Evolutionary conservation across 2,113 vertebrate species (phyloP), one percentile per base, ranked within the genome.

Genomic region (Oncorhynchus clarkii): DNA sequence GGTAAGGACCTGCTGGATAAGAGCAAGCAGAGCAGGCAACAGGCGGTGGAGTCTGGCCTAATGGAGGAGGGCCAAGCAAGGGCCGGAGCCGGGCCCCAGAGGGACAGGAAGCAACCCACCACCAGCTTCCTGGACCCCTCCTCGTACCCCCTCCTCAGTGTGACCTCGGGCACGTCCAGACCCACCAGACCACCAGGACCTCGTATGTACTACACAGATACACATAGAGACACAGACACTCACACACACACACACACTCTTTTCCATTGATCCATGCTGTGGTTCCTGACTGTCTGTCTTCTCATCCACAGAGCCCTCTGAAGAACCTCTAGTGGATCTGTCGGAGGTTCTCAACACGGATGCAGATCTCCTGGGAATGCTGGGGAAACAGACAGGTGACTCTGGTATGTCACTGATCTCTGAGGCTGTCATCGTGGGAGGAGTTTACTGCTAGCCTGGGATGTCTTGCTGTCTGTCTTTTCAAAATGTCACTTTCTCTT

Each of bases 351-450:
- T 99, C 87, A 99, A 95, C 88, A 96, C 94, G 77, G 97, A 98
- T 62, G 96, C 97, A 87, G 97, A 99, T 91, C 96, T 99, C 90
- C 95, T 99, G 91, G 97, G 97, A 88, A 97, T 99, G 84, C 95
- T 99, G 89, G 95, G 95, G 86, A 98, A 98, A 87, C 94, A 96
- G 88, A 93, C 93, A 80, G 93, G 95, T 92, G 95, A 95, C 86
- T 94, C 97, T 73, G 96, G 97, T 99, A 95, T 83, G 93, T 90
- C 77, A 74, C 82, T 54, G 68, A 70, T 18, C 39, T 4, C 34
- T 16, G 31, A 48, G 68, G 68, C 45, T 24, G 39, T 4, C 68
- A 5, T 20, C 12, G 13, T 49, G 34, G 45, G 9, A 70, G 5
- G 68, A 48, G 5, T 7, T 18, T 27, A 68, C n/a, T 22, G 59